Evolutionary conservation across 2,113 vertebrate species (phyloP).

Genomic region (Cryptomyrus ogoouensis): DNA sequence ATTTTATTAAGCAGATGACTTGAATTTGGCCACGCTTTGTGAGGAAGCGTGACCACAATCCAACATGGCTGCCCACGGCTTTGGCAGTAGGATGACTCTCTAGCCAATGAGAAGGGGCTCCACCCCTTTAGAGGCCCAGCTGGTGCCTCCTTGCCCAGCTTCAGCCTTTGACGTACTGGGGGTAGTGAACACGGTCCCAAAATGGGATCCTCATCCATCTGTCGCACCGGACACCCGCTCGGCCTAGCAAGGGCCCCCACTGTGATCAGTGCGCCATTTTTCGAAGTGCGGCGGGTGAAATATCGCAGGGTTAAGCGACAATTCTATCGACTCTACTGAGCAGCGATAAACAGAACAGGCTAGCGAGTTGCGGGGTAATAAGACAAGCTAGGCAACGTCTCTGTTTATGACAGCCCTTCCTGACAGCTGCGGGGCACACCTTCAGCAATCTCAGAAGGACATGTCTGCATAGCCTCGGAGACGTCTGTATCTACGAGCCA

Average conservation of each 20-base stretch:
- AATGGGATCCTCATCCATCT: constrained; percentile 11
- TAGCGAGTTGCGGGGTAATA: not conserved
- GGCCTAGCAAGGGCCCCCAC: not conserved
- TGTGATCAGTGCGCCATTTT: not conserved
- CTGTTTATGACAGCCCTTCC: not conserved
- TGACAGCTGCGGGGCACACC: not conserved
- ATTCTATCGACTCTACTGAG: not conserved
- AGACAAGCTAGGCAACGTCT: not conserved
- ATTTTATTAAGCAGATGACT: constrained; percentile 13
- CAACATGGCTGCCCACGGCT: not conserved
- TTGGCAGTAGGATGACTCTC: not conserved
- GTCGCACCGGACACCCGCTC: not conserved
- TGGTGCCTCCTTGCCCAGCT: not conserved
- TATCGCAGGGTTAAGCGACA: not conserved
- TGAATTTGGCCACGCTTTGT: not conserved
- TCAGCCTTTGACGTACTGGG: not conserved
- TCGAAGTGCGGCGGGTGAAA: not conserved
- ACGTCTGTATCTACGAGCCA: not conserved
- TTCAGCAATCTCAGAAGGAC: not conserved
- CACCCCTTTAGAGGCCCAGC: not conserved
- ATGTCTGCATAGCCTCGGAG: not conserved
- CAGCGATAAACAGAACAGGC: not conserved
- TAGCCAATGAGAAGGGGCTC: not conserved
- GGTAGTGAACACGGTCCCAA: not conserved
- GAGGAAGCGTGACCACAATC: not conserved